Base-by-base conservation (phyloP, 2,797 vertebrate species). In the Argya squamiceps region DNA sequence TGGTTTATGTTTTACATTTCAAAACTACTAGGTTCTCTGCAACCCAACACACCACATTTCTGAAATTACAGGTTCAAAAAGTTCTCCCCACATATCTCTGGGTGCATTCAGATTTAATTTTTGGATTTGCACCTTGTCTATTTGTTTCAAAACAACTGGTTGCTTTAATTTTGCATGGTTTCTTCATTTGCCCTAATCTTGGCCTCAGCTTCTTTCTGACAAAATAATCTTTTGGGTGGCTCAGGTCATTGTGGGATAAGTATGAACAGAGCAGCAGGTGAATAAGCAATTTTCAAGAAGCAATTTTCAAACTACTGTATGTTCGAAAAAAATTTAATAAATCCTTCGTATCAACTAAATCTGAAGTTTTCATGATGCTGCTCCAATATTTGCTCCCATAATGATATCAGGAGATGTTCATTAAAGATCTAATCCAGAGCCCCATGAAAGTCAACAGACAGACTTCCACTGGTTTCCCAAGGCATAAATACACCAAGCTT, bases 391-490 rank as follows among this genome's bases (percentile, higher is more conserved):
- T 97, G 93, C 86, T 96, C 81, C 88, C 63, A 93, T 95, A 97
- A 96, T 93, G 83, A 90, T 87, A 96, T 93, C 83, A 82, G 93
- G 77, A 94, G 85, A 88, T 93, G 83, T 95, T 96, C 96, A 95
- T 96, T 96, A 96, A 96, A 97, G 91, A 92, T 90, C 96, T 95
- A 95, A 96, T 96, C 89, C 94, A 88, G 80, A 92, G 88, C 63
- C 30, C 62, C 67, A 53, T 16, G 44, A 92, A 96, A 95, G 88
- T 94, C 94, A 96, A 94, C 89, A 94, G 75, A 87, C 73, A 84
- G 87, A 65, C 44, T 88, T 88, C 63, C 34, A 58, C 41, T 34
- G 67, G 29, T 36, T 94, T 84, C 85, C 70, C 52, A 76, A 70
- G 52, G 58, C 59, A 52, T 50, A 95, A 94, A 89, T 58, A 87